Conservation (phyloP, 2,888 invertebrate genomes). For the Aethes cnicana region DNA sequence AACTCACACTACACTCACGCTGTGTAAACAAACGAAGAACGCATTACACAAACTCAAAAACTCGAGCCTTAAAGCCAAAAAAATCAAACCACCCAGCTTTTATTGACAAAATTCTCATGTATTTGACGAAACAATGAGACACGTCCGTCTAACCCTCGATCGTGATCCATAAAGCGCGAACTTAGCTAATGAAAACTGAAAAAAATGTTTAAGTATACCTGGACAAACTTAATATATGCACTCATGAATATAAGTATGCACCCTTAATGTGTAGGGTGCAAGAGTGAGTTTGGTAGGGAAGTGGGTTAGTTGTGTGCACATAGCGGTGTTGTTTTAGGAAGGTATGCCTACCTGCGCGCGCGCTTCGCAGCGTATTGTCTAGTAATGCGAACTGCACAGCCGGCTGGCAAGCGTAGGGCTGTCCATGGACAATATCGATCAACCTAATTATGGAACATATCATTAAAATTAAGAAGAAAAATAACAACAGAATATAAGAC, state of each 20-base stretch:
- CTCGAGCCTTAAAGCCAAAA: constrained; percentile 41
- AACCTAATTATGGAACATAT: too few species aligned
- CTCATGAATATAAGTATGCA: background rate
- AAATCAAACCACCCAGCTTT: constrained; percentile 65
- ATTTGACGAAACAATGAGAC: constrained; percentile 77
- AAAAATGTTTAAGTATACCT: constrained; percentile 67
- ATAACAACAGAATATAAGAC: too few species aligned
- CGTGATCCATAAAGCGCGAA: constrained; percentile 80
- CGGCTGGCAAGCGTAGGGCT: constrained; percentile 68
- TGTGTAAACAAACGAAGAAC: constrained; percentile 37
- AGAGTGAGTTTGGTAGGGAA: constrained; percentile 35
- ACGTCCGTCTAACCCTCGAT: constrained; percentile 71
- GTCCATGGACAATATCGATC: constrained; percentile 41
- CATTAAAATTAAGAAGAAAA: too few species aligned
- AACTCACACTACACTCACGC: constrained; percentile 32
- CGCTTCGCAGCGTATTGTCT: constrained; percentile 74
- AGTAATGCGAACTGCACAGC: constrained; percentile 74
- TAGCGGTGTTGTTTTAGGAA: constrained; percentile 22
- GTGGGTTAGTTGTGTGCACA: background rate
- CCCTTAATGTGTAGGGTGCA: constrained; percentile 29
- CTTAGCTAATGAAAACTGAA: constrained; percentile 80
- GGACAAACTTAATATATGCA: constrained; percentile 45
- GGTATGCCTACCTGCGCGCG: constrained; percentile 73
- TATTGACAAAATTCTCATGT: constrained; percentile 77
- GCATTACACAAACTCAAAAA: constrained; percentile 32